phyloP scores from a whole-genome alignment of 35 echinoderm and acorn worm species.

The Amphiura filiformis region DNA sequence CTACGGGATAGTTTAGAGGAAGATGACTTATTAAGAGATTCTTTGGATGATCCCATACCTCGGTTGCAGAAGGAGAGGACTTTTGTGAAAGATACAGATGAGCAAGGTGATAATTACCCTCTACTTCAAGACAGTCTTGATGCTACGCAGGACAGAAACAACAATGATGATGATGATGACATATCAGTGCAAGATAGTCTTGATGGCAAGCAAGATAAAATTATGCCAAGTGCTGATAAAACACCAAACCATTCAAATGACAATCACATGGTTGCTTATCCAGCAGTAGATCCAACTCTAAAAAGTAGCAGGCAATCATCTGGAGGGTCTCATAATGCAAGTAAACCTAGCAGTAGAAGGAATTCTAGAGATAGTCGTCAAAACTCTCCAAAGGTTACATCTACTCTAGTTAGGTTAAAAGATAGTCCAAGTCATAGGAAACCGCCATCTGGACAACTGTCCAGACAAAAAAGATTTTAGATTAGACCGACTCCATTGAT shows the following conservation, averaged over 20 bases:
- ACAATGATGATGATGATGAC: background rate
- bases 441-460: slow-evolving; percentile 5
- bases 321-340: background rate
- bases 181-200: background rate
- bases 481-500: no score
- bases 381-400: background rate
- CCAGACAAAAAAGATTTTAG: background rate
- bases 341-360: slow-evolving; percentile 4
- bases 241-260: no score
- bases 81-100: background rate
- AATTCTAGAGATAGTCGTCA: background rate
- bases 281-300: background rate
- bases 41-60: slow-evolving; percentile 6
- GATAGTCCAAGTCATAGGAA: background rate
- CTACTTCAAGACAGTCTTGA: background rate
- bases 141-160: background rate
- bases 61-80: background rate
- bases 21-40: slow-evolving; percentile 5
- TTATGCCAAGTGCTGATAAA: background rate
- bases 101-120: background rate
- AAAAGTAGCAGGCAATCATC: background rate
- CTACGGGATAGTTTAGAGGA: slow-evolving; percentile 58
- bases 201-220: background rate
- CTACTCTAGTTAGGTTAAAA: background rate
- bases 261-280: background rate